Evolutionary conservation across 2,113 vertebrate species (phyloP), one percentile per base, ranked within the genome.

Genomic region (Apteryx owenii): DNA sequence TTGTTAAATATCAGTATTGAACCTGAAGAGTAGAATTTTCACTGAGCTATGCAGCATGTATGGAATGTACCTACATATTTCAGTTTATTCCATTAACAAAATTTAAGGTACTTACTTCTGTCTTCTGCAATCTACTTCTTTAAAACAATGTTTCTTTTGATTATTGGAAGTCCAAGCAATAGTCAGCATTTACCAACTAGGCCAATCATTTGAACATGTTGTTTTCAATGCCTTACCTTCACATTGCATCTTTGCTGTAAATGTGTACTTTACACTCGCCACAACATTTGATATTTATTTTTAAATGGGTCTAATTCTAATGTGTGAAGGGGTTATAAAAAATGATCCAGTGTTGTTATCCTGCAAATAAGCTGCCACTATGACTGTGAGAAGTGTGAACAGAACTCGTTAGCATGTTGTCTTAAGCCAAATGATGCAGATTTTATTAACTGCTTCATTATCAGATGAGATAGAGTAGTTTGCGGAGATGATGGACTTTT

Each of bases 391-490:
- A 96, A 92, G 93, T 90, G 92, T 94, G 95, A 96, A 96, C 0
- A 13, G 92, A 94, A 96, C 91, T 94, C 0, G 33, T 96, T 94
- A 96, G 44, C 95, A 95, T 96, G 92, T 90, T 96, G 90, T 95
- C 93, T 93, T 93, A 83, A 78, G 71, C 76, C 50, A 91, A 85
- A 75, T 60, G 82, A 96, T 90, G 92, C 88, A 53, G n/a, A 75
- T 88, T 90, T 90, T 70, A 90, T 96, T 96, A 95, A 96, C 93
- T 84, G 19, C 77, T 95, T 96, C 92, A 90, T 96, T 94, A 92
- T 46, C 68, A 95, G 69, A 90, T 86, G 56, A 93, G 51, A 53
- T 33, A 40, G 26, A 91, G 46, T 82, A 58, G 28, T 66, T 66
- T 82, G 31, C 51, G 89, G 89, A 92, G 25, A 94, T 78, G 38